Evolutionary conservation across 1,140 invertebrate species (phyloP).

Genomic region (Trichonephila clavata): DNA sequence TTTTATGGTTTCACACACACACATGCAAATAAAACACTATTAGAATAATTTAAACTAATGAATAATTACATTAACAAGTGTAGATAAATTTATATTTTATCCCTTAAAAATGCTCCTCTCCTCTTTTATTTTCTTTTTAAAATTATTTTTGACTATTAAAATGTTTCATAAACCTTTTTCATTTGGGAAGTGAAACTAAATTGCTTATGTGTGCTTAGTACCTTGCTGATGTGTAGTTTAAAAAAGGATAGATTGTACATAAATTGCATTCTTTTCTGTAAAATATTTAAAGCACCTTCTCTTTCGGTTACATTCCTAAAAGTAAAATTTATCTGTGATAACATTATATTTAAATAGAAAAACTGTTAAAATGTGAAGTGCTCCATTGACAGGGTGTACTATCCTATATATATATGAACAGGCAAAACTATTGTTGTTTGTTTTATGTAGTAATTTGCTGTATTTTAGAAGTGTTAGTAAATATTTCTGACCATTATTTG

Average conservation of each 20-base stretch:
- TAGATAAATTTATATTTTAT: background rate
- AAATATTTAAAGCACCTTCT: background rate
- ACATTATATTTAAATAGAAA: background rate
- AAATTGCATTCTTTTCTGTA: background rate
- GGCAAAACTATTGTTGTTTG: too few relatives aligned
- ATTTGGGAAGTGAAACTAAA: background rate
- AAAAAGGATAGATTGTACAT: background rate
- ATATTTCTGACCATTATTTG: too few relatives aligned
- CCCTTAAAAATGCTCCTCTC: background rate
- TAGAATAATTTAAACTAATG: background rate
- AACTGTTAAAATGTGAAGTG: background rate
- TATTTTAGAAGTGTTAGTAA: too few relatives aligned
- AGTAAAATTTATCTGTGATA: background rate
- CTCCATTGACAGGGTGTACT: too few relatives aligned
- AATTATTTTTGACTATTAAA: background rate
- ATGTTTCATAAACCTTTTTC: background rate
- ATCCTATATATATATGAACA: too few relatives aligned
- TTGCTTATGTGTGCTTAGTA: background rate
- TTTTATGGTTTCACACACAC: background rate
- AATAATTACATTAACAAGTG: background rate
- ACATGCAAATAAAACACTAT: background rate
- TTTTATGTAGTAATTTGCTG: too few relatives aligned
- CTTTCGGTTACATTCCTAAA: background rate
- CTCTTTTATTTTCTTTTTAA: background rate
- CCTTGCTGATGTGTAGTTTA: background rate